Evolutionary conservation across 1,140 invertebrate species (phyloP).

Genomic region (Phymastichus coffea): DNA sequence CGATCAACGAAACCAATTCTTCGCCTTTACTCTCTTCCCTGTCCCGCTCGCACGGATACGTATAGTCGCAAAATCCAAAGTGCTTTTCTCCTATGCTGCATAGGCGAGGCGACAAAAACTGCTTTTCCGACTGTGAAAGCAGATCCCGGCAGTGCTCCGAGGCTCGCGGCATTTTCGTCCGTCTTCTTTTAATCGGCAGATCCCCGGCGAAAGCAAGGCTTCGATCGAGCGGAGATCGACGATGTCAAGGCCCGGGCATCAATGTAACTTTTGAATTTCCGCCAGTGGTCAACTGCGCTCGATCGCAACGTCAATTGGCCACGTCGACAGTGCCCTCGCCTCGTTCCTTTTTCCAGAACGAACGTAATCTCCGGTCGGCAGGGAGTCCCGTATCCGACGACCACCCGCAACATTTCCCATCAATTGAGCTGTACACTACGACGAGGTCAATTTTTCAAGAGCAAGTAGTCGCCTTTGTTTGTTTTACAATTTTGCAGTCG

Average conservation of each 20-base stretch:
- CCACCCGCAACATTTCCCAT: slow-evolving; percentile 11
- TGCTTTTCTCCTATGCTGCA: too few species aligned
- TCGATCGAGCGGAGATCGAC: too few species aligned
- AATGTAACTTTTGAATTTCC: slow-evolving; percentile 26
- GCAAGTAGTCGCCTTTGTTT: too few species aligned
- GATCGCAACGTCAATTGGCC: background rate
- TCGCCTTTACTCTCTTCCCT: background rate
- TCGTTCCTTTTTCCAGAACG: slow-evolving; percentile 15
- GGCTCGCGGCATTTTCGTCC: too few species aligned
- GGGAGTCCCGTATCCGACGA: slow-evolving; percentile 12
- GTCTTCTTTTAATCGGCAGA: too few species aligned
- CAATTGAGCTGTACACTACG: slow-evolving; percentile 22
- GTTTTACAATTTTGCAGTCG: too few species aligned
- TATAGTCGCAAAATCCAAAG: slow-evolving; percentile 16
- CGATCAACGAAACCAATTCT: slow-evolving; percentile 12
- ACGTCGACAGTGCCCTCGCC: background rate
- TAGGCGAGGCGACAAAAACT: too few species aligned
- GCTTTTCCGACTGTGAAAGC: too few species aligned
- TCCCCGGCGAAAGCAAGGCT: too few species aligned
- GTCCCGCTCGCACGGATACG: background rate
- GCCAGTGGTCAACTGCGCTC: slow-evolving; percentile 15
- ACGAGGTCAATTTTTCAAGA: slow-evolving; percentile 23
- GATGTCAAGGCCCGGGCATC: background rate
- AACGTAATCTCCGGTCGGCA: slow-evolving; percentile 25
- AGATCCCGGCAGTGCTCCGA: too few species aligned